Percentiles rank a stretch among this genome's conserved stretches.
Evolutionary conservation across 1,140 invertebrate genomes (phyloP).

Genomic region (Diorhabda elongata): DNA sequence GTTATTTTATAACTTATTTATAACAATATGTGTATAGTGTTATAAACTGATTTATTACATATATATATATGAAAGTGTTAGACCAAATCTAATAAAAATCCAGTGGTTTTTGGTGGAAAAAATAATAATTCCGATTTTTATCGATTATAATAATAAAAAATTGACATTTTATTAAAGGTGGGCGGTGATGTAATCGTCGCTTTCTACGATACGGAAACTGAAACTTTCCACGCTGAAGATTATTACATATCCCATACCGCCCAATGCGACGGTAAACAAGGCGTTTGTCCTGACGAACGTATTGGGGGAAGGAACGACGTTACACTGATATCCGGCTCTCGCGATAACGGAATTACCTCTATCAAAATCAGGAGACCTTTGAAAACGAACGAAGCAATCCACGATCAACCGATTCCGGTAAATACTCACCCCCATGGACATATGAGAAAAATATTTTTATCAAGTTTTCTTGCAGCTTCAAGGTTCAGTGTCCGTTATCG

Average conservation of each 20-base stretch:
- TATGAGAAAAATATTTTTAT: too few relatives aligned
- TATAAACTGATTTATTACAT: too few relatives aligned
- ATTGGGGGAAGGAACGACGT: slow-evolving; percentile 80
- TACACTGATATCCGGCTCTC: slow-evolving; percentile 63
- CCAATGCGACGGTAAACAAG: slow-evolving; percentile 75
- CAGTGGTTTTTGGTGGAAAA: too few relatives aligned
- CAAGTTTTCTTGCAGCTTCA: not conserved
- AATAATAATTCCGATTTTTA: too few relatives aligned
- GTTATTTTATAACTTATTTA: too few relatives aligned
- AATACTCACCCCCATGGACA: not conserved
- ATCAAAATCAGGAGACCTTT: slow-evolving; percentile 70
- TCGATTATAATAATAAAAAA: not conserved
- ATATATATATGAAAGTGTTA: too few relatives aligned
- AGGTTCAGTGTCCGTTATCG: slow-evolving; percentile 58
- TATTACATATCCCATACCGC: slow-evolving; percentile 80
- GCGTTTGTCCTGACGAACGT: slow-evolving; percentile 80
- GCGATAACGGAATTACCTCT: slow-evolving; percentile 77
- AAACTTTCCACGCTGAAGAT: slow-evolving; percentile 73
- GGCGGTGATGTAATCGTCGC: slow-evolving; percentile 81
- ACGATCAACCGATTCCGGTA: slow-evolving; percentile 63
- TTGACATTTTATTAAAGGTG: slow-evolving; percentile 45
- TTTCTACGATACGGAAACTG: slow-evolving; percentile 67
- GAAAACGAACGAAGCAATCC: slow-evolving; percentile 67
- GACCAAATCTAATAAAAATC: too few relatives aligned
- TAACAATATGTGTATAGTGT: too few relatives aligned